Evolutionary conservation across 2,888 invertebrate species (phyloP).

Genomic region (Nomada goodeniana): DNA sequence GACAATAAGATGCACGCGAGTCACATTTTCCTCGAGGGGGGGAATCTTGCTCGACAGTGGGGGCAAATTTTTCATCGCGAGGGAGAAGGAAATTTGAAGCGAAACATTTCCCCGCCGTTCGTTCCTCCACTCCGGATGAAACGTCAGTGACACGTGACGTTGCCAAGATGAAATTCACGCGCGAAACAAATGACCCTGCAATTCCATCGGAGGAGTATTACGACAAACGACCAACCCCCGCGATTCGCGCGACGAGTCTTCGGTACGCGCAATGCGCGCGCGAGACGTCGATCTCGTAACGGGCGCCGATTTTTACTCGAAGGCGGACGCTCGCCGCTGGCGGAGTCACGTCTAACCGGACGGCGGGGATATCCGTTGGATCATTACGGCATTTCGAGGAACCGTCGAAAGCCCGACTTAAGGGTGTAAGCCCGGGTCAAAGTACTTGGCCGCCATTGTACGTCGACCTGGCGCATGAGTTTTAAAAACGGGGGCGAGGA

Average conservation of each 20-base stretch:
- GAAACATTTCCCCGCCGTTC: background rate
- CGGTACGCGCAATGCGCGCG: background rate
- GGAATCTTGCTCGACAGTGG: no score
- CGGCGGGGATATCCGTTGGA: constrained; percentile 31
- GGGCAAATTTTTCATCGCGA: no score
- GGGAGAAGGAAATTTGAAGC: no score
- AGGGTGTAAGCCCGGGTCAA: constrained; percentile 39
- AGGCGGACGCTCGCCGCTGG: background rate
- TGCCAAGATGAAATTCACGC: constrained; percentile 35
- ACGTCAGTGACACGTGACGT: background rate
- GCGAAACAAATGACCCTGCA: constrained; percentile 42
- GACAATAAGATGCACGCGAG: background rate
- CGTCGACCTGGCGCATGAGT: constrained; percentile 4
- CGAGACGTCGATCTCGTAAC: constrained; percentile 37
- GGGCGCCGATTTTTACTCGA: constrained; percentile 26
- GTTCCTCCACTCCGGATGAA: background rate
- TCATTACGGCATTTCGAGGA: constrained; percentile 43
- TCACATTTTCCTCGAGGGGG: background rate
- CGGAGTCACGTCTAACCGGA: constrained; percentile 16
- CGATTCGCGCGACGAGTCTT: constrained; percentile 42
- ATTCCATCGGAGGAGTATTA: constrained; percentile 31
- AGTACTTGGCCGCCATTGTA: constrained; percentile 30
- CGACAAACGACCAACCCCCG: constrained; percentile 4
- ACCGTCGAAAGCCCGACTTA: constrained; percentile 44
- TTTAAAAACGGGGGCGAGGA: constrained; percentile 24